phyloP scores from a whole-genome alignment of 2,797 vertebrate genomes.

The Arrhamphus sclerolepis region DNA sequence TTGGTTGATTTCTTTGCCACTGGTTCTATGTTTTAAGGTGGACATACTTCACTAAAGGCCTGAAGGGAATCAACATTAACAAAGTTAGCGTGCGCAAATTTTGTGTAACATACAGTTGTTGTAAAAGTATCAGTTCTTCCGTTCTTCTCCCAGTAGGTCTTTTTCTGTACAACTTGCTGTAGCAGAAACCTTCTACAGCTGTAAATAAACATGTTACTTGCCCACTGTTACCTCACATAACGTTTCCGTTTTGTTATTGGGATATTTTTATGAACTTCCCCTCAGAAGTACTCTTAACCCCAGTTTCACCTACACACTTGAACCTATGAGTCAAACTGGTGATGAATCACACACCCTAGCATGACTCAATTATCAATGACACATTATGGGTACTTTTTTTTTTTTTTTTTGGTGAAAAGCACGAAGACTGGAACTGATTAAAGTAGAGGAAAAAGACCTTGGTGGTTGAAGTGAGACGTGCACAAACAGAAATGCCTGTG shows the following conservation, averaged over 20 bases:
- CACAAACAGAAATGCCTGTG: constrained; percentile 18
- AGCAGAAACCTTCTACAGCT: constrained; percentile 31
- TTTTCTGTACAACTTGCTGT: constrained; percentile 27
- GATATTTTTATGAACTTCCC: constrained; percentile 47
- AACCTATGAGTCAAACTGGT: constrained; percentile 69
- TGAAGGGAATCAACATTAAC: constrained; percentile 66
- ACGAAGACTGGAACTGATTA: constrained; percentile 12
- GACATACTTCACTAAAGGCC: constrained; percentile 34
- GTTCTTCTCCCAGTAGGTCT: constrained; percentile 29
- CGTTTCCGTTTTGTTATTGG: constrained; percentile 49
- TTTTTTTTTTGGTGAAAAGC: constrained; percentile 4
- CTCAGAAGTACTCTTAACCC: constrained; percentile 32
- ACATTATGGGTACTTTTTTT: constrained; percentile 49
- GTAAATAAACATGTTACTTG: constrained; percentile 67
- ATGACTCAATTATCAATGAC: constrained; percentile 63
- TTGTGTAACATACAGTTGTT: constrained; percentile 25
- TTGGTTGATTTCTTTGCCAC: background rate
- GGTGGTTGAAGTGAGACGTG: background rate
- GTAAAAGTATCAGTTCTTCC: constrained; percentile 57
- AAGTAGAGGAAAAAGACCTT: background rate
- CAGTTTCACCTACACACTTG: constrained; percentile 56
- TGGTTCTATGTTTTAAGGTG: background rate
- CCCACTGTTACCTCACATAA: constrained; percentile 43
- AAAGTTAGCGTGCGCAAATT: constrained; percentile 40
- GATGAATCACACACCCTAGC: constrained; percentile 73